phyloP scores from a whole-genome alignment of 1,140 invertebrate species.

The Lordiphosa mommai region DNA sequence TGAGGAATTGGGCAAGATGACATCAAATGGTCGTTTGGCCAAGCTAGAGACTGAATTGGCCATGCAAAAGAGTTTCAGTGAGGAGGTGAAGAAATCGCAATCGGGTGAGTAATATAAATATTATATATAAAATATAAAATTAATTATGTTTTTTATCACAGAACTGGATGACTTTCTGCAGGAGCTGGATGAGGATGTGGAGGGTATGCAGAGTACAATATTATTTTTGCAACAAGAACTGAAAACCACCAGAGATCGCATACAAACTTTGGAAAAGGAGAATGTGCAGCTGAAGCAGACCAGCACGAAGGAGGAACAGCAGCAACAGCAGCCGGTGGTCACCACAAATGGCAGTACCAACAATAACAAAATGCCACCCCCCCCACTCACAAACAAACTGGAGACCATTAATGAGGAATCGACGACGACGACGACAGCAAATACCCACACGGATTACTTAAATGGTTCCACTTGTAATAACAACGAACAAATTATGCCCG shows the following conservation, averaged over 20 bases:
- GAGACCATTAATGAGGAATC: conserved; percentile 61
- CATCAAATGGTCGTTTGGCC: conserved; percentile 95
- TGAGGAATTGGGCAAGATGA: conserved; percentile 97
- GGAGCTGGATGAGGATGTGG: conserved; percentile 97
- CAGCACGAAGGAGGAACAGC: conserved; percentile 15
- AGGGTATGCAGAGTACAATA: conserved; percentile 99
- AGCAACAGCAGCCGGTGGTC: conserved; percentile 2
- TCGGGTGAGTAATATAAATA: conserved; percentile 84
- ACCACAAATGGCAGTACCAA: conserved; percentile 26
- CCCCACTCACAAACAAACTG: conserved; percentile 26
- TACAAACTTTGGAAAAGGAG: conserved; percentile 69
- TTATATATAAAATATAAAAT: too few species aligned
- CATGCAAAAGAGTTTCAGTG: conserved; percentile 95
- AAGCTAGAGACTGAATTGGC: conserved; percentile 97
- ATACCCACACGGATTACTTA: conserved; percentile 31
- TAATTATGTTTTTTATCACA: too few species aligned
- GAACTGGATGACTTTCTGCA: conserved; percentile 97
- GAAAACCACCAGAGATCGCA: conserved; percentile 86
- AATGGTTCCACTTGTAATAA: conserved; percentile 45
- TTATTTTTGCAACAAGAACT: conserved; percentile 96
- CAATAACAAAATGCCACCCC: conserved; percentile 11
- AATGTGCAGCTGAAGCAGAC: conserved; percentile 51
- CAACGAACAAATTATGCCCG: conserved; percentile 34
- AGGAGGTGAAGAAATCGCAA: conserved; percentile 98
- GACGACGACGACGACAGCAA: conserved; percentile 9